Base-by-base conservation (phyloP, 2,888 invertebrate genomes). In the Spodoptera exigua region DNA sequence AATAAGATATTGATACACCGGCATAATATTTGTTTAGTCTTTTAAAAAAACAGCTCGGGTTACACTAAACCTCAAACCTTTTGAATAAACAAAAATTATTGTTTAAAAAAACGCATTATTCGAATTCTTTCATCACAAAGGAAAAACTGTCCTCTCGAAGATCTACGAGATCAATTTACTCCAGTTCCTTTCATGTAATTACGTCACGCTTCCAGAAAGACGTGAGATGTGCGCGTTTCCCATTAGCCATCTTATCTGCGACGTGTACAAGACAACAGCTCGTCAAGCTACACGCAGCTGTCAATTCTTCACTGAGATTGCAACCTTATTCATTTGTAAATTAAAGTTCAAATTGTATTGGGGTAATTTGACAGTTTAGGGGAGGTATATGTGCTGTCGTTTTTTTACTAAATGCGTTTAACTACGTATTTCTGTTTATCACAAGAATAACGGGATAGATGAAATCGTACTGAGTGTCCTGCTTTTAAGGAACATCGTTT, bases 161-260 rank as follows among this genome's bases (percentile, higher is more conserved):
- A 69, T 55, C 39, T 52, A 72, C 40, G 55, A 56, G 43, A 47
- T 53, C 47, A 59, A 58, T 58, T 54, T 57, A 46, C 55, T 62
- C 41, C 36, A 63, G 55, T 48, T 49, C 48, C 47, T 55, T 45
- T 61, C 61, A 34, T 53, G 65, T 76, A 77, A 74, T 74, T 66
- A 58, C 57, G 58, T 66, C 52, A 62, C 61, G 66, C 48, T 21
- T n/a, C 39, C 40, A 39, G 51, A 34, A 58, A 65, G 46, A 44
- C 51, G 9, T 49, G 56, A 32, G 40, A 62, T 43, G 63, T 48
- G 41, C 59, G 57, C 55, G 47, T 61, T 68, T 64, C 69, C 61
- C 69, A 73, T 76, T 74, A 76, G 47, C 40, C 43, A 43, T 21
- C 53, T 69, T 74, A 76, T 76, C 76, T 68, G 37, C 40, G 43